Base-by-base conservation (phyloP, 2,888 invertebrate genomes). In the Apodemia duryi region DNA sequence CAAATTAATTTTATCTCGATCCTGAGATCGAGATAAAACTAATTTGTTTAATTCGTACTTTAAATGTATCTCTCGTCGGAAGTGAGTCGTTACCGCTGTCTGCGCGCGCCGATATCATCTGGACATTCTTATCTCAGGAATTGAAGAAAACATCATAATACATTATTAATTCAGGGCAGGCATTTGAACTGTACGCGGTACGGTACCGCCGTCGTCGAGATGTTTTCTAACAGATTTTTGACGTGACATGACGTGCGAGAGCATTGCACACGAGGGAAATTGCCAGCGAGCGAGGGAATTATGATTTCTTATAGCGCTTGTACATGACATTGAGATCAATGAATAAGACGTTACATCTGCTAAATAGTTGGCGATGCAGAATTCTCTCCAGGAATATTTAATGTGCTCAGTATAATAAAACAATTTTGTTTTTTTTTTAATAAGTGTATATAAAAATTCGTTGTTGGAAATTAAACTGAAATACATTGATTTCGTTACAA, bases 111-210 rank as follows among this genome's bases (percentile, higher is more conserved):
- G 43, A 21, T 60, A 49, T 57, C 62, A 57, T 65, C 65, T 35
- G 32, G 35, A 32, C 46, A 38, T 57, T 61, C 65, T 65, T 65
- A 65, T 65, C 65, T 65, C 43, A 7, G 21, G 65, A 57, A n/a
- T 57, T 29, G 54, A 57, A 29, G 46, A 65, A 62, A 65, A 62
- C 62, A 54, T 57, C 63, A 63, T 57, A 57, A 57, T 57, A 57
- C 54, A 63, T 65, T 65, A 65, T 57, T 61, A 49, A 65, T 65
- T 65, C 65, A 60, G 46, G 9, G 43, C 65, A 57, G 32, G 63
- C 9, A 46, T 57, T 11, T 60, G 57, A 57, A 29, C 57, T 32
- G 57, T 29, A 13, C 57, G 32, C 6, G 13, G 57, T 57, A 57
- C 57, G 57, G 57, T 57, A 57, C 57, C 29, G 13, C 5, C 32